Evolutionary conservation across 1,140 invertebrate genomes (phyloP).

Genomic region (Drosophila quadrilineata): DNA sequence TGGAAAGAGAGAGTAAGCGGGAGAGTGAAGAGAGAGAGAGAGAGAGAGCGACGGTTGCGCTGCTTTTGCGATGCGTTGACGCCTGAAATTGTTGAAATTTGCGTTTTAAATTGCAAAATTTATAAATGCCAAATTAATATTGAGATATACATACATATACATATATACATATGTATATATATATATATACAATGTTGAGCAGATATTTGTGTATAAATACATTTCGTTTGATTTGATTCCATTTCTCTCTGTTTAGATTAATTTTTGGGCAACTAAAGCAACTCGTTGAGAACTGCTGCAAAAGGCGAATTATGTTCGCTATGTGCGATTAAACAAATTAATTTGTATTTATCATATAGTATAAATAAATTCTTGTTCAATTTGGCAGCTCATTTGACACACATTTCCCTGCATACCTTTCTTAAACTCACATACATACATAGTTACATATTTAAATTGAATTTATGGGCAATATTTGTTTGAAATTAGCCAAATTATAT

Average conservation of each 20-base stretch:
- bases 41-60: constrained; percentile 19
- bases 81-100: constrained; percentile 71
- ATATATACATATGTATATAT: neutral
- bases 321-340: too few relatives aligned
- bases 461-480: neutral
- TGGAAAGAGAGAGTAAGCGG: neutral
- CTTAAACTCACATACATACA: too few relatives aligned
- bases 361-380: too few relatives aligned
- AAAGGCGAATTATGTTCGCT: too few relatives aligned
- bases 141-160: constrained; percentile 21
- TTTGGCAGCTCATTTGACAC: too few relatives aligned
- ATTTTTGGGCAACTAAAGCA: too few relatives aligned
- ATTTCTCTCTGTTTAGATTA: too few relatives aligned
- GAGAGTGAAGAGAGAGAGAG: neutral
- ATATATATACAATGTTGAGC: neutral
- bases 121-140: constrained; percentile 64
- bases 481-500: neutral
- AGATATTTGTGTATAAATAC: neutral
- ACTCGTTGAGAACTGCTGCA: too few relatives aligned
- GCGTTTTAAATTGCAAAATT: constrained; percentile 51
- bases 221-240: neutral
- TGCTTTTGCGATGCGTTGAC: constrained; percentile 59
- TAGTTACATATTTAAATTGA: neutral
- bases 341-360: too few relatives aligned
- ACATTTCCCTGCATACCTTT: too few relatives aligned